Conservation (phyloP, 2,113 vertebrate genomes). For the Psittacara wagleri region DNA sequence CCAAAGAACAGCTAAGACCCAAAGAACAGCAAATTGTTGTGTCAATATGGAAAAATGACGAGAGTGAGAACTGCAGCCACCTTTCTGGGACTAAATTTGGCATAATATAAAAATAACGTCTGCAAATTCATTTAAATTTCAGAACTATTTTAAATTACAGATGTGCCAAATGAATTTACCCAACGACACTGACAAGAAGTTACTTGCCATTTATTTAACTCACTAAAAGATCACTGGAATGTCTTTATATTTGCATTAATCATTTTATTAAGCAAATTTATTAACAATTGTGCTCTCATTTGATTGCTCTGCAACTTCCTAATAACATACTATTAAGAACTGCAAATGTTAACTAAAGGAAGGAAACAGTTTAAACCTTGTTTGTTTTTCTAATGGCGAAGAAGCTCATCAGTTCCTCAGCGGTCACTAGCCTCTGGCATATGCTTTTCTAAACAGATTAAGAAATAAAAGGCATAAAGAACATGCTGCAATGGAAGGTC, state of each 20-base stretch:
- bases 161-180: not conserved
- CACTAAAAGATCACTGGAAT: not conserved
- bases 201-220: not conserved
- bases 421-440: not conserved
- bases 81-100: not conserved
- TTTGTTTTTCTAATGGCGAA: not conserved
- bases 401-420: not conserved
- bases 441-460: not conserved
- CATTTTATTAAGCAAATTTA: not conserved
- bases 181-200: not conserved
- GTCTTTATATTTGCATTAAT: not conserved
- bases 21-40: not conserved
- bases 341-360: not conserved
- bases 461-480: not conserved
- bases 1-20: not conserved
- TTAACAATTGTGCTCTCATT: not conserved
- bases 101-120: not conserved
- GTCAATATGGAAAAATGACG: not conserved
- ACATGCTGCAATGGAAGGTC: not conserved
- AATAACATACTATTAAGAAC: not conserved
- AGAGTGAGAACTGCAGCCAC: not conserved
- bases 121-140: not conserved
- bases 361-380: not conserved
- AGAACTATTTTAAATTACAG: not conserved
- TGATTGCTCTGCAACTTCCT: not conserved